A percentile compares a stretch with the other conserved stretches of the same genome.
Conservation (phyloP, 1,140 invertebrate species). For the Drosophila varians region DNA sequence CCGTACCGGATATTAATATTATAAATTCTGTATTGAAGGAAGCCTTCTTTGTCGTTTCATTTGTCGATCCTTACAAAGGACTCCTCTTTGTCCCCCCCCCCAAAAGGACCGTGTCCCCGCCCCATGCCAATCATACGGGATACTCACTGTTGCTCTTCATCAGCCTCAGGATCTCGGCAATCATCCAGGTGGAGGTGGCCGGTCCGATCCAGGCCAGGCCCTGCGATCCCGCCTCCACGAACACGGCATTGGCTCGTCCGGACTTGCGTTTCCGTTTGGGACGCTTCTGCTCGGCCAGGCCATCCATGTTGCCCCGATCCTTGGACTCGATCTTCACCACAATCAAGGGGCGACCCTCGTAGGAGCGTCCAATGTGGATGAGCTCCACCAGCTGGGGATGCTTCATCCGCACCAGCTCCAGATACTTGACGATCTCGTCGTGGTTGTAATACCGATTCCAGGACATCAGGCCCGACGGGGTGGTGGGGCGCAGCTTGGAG, state of each 20-base stretch:
- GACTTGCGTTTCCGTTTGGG: slow-evolving; percentile 74
- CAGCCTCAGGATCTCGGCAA: slow-evolving; percentile 89
- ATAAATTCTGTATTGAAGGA: too few species aligned
- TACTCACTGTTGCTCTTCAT: slow-evolving; percentile 85
- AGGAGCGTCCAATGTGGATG: slow-evolving; percentile 88
- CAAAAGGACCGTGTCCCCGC: too few species aligned
- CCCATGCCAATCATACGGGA: too few species aligned
- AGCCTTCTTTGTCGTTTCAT: too few species aligned
- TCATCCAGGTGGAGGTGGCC: slow-evolving; percentile 91
- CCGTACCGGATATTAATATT: too few species aligned
- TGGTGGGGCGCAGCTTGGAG: slow-evolving; percentile 22
- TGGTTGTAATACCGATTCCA: slow-evolving; percentile 89
- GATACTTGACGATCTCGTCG: slow-evolving; percentile 87
- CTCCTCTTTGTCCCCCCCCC: too few species aligned
- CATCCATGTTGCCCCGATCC: slow-evolving; percentile 43
- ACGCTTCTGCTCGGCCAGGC: slow-evolving; percentile 42
- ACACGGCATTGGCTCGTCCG: slow-evolving; percentile 85
- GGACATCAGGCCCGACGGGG: slow-evolving; percentile 41
- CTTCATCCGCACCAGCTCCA: slow-evolving; percentile 88
- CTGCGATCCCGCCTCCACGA: slow-evolving; percentile 89
- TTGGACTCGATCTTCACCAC: slow-evolving; percentile 78
- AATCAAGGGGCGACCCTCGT: slow-evolving; percentile 88
- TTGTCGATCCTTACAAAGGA: too few species aligned
- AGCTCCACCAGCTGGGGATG: slow-evolving; percentile 87
- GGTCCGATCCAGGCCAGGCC: slow-evolving; percentile 94